Conservation (phyloP, 92 coral and sea anemone genomes). For the Pocillopora grandis region DNA sequence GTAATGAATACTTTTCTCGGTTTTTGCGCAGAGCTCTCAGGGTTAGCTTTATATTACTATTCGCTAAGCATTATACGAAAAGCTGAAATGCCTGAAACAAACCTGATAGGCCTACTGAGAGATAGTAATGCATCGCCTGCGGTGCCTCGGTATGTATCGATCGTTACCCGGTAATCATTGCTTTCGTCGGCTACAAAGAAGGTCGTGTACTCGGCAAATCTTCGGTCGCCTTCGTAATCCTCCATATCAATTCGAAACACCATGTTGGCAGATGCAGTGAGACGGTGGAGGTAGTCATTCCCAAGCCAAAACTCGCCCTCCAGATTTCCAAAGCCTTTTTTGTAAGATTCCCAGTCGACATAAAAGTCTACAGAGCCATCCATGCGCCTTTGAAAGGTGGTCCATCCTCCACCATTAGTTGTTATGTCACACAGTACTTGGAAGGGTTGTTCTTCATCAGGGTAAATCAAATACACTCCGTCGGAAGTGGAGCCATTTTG, state of each 20-base stretch:
- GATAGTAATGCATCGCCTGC: conserved; percentile 33
- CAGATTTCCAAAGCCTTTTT: conserved; percentile 58
- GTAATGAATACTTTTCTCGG: too few species aligned
- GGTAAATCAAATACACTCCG: conserved; percentile 32
- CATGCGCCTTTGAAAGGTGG: conserved; percentile 30
- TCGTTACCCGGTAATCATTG: conserved; percentile 23
- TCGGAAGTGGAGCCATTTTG: neutral
- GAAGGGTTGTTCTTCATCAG: conserved; percentile 23
- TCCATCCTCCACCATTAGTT: conserved; percentile 43
- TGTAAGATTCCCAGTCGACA: conserved; percentile 21
- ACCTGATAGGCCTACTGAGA: neutral
- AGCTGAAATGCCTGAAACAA: neutral
- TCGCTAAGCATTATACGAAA: neutral
- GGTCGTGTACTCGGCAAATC: conserved; percentile 51
- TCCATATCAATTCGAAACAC: conserved; percentile 53
- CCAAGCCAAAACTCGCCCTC: conserved; percentile 60
- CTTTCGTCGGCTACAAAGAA: conserved; percentile 38
- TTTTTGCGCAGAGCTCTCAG: too few species aligned
- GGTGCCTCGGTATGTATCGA: conserved; percentile 41
- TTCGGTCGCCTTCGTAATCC: conserved; percentile 39
- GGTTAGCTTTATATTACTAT: too few species aligned
- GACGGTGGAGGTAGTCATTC: conserved; percentile 43
- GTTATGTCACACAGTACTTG: conserved; percentile 43
- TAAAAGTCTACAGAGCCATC: conserved; percentile 39
- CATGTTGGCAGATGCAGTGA: conserved; percentile 27